Evolutionary conservation across 2,888 invertebrate genomes (phyloP), one percentile per base, ranked within the genome.

Genomic region (Phoenoteleia sp.): DNA sequence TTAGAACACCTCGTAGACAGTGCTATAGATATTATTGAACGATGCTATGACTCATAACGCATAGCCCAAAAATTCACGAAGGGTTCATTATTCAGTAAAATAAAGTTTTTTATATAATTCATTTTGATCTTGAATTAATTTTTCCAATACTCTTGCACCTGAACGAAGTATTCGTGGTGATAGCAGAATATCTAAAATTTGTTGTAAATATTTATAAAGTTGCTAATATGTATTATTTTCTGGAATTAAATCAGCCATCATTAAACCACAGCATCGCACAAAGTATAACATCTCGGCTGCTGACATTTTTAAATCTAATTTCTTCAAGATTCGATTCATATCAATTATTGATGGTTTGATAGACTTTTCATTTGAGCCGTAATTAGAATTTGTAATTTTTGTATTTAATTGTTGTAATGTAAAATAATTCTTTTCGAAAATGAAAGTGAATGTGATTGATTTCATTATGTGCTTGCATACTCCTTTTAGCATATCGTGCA

Each of bases 371-470:
- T 11, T 13, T 4, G 9, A 13, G n/a, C 62, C 36, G 5, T 36
- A 74, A 9, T 74, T 9, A 52, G 60, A 74, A 15, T 45, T 29
- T 33, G 29, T n/a, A 11, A 72, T 58, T 42, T 45, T 66, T 13
- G 27, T 39, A 42, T 64, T 64, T 2, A 75, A n/a, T 3, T 36
- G 11, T 15, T 75, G 11, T 33, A 77, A 33, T 21, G 77, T 67
- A 13, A 69, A 79, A 60, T 69, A 49, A 23, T 69, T 29, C 36
- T 58, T 67, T 15, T 52, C 39, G 42, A 52, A 45, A 49, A 69
- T 25, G 45, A 77, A 67, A 4, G 7, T 39, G 33, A 1, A 47
- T 23, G 67, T 19, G n/a, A 67, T 42, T 25, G 47, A 7, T 5
- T 27, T 13, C 42, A 77, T 42, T 6, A 58, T 36, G 21, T n/a